A percentile compares a stretch with the other conserved stretches of the same genome.
phyloP scores from a whole-genome alignment of 2,888 invertebrate species.

The Augochlorella aurata region DNA sequence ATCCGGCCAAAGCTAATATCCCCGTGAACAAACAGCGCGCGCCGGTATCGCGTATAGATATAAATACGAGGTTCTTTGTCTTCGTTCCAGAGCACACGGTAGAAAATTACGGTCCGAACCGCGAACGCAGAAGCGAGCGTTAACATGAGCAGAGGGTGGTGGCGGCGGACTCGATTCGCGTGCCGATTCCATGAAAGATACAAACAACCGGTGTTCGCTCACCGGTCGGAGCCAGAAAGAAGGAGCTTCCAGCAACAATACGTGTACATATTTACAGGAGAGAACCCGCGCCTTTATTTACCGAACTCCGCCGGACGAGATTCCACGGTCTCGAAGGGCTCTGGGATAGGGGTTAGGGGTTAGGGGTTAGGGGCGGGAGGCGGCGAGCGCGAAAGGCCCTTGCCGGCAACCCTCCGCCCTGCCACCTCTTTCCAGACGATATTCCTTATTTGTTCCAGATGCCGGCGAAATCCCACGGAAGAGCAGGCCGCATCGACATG shows the following conservation, averaged over 20 bases:
- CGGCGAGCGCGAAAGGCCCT: neutral
- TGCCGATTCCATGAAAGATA: neutral
- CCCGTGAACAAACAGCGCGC: neutral
- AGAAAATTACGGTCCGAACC: slow-evolving; percentile 11
- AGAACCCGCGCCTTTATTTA: slow-evolving; percentile 48
- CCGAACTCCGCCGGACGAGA: slow-evolving; percentile 31
- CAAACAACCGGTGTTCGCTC: slow-evolving; percentile 3
- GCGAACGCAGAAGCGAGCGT: neutral
- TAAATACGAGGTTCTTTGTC: neutral
- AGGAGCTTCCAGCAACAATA: slow-evolving; percentile 23
- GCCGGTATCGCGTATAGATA: neutral
- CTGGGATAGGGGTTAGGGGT: neutral
- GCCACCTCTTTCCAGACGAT: slow-evolving; percentile 50
- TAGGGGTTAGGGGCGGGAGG: too few relatives aligned
- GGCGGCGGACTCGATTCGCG: neutral
- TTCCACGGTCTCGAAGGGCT: slow-evolving; percentile 13
- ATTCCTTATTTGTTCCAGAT: slow-evolving; percentile 67
- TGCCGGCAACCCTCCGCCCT: too few relatives aligned
- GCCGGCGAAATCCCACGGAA: slow-evolving; percentile 28
- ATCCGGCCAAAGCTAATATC: neutral
- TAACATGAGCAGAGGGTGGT: neutral
- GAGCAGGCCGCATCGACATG: slow-evolving; percentile 35
- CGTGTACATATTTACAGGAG: slow-evolving; percentile 47
- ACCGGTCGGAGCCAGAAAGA: neutral
- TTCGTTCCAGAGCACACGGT: neutral